Conservation (phyloP, 2,888 invertebrate genomes). For the Syrista parreyssii region DNA sequence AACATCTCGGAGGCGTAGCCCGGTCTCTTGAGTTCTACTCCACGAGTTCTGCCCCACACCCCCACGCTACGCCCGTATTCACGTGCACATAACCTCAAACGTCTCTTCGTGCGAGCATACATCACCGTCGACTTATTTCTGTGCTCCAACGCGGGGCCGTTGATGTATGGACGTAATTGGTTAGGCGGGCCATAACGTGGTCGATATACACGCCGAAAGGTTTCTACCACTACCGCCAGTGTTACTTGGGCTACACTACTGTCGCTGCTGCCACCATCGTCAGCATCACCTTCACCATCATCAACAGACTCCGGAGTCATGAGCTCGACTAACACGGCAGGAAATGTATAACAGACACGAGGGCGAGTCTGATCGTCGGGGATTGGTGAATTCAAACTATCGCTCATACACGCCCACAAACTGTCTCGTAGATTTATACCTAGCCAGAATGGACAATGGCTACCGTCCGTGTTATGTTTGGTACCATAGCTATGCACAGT, state of each 20-base stretch:
- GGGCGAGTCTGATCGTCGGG: slow-evolving; percentile 14
- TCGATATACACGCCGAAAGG: slow-evolving; percentile 13
- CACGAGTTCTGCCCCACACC: slow-evolving; percentile 5
- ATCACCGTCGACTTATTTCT: slow-evolving; percentile 62
- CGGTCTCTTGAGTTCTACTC: slow-evolving; percentile 26
- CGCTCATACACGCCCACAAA: slow-evolving; percentile 42
- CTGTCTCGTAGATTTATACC: slow-evolving; percentile 41
- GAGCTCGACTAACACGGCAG: not conserved
- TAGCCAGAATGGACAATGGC: slow-evolving; percentile 39
- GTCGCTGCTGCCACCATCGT: not conserved
- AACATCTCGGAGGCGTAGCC: slow-evolving; percentile 57
- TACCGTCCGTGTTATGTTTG: slow-evolving; percentile 24
- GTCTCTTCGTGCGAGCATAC: slow-evolving; percentile 45
- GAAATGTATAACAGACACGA: slow-evolving; percentile 5
- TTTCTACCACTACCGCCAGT: not conserved
- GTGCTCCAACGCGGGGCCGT: slow-evolving; percentile 43
- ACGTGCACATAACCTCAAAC: not conserved
- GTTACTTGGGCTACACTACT: not conserved
- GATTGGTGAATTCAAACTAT: slow-evolving; percentile 25
- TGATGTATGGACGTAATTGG: slow-evolving; percentile 61
- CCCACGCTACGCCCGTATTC: not conserved
- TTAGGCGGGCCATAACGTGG: slow-evolving; percentile 48
- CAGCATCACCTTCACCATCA: not conserved
- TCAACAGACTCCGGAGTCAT: not conserved
- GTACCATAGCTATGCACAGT: not conserved